Evolutionary conservation across 2,888 invertebrate genomes (phyloP), one percentile per base, ranked within the genome.

Genomic region (Andrena fulva): DNA sequence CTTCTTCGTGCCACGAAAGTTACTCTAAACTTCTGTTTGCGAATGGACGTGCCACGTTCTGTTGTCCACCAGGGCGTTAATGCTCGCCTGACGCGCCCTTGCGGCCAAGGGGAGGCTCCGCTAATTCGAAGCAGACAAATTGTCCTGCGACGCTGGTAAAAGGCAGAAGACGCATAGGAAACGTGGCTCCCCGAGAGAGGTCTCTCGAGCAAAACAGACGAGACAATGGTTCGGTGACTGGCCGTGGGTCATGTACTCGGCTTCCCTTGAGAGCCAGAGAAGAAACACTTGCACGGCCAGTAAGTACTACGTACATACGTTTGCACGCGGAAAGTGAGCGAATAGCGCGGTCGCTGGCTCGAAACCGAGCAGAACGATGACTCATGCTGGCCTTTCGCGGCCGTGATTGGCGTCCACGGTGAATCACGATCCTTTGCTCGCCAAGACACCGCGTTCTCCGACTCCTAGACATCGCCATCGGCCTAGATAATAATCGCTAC

Each of bases 291-390:
- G 16, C 50, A 59, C 35, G 3, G 54, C 50, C 12, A 52, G n/a
- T 5, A 2, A 33, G 54, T 16, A 8, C 16, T 16, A 8, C 16
- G 63, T 52, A 4, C 16, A 56, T 52, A 4, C 16, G 59, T 48
- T 48, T 70, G 72, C 60, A 12, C 75, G 52, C 74, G 79, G 71
- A 84, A 77, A 83, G 82, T 62, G 68, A 85, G 69, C 82, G 66
- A 74, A 31, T 72, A 66, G 76, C 77, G 80, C 76, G 78, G 62
- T 86, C 82, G 84, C 74, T 84, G 80, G 82, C 82, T 80, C 79
- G 86, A 87, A 82, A 86, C 85, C 85, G 82, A 85, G 77, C 72
- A 56, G 54, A 42, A 68, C 80, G 84, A 84, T 89, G 89, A 89
- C 82, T 89, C 89, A 89, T 71, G 69, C 59, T 35, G 62, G 42